Percentiles rank a stretch among this genome's conserved stretches.
These are phyloP conservation scores for Drosophila ananassae DNA, from an alignment of 1,140 invertebrate species.

Conservation along the genomic window DNA sequence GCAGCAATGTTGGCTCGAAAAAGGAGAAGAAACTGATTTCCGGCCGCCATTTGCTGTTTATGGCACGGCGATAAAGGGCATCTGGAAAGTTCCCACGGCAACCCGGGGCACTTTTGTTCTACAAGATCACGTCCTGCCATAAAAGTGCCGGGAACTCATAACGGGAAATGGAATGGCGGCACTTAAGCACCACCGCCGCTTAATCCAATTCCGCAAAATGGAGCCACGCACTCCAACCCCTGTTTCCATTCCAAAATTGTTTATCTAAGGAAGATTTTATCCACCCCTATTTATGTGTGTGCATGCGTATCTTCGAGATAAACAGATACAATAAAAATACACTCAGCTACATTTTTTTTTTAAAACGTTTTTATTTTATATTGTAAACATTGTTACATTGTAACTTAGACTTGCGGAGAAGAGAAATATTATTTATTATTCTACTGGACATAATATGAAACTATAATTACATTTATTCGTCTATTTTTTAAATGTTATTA, in stretches of 20 bases:
- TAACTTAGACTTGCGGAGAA: no score
- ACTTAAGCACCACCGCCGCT: slow-evolving; percentile 64
- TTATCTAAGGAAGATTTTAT: slow-evolving; percentile 30
- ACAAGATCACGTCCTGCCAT: slow-evolving; percentile 71
- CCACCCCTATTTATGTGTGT: slow-evolving; percentile 21
- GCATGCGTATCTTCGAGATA: slow-evolving; percentile 1
- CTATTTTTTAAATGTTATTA: no score
- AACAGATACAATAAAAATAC: not conserved
- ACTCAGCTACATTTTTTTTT: no score
- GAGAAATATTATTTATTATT: no score
- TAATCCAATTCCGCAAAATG: slow-evolving; percentile 70
- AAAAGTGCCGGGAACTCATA: slow-evolving; percentile 50
- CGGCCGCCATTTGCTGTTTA: slow-evolving; percentile 64
- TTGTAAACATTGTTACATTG: no score
- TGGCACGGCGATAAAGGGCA: slow-evolving; percentile 48
- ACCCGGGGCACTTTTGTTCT: slow-evolving; percentile 10
- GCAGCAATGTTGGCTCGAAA: not conserved
- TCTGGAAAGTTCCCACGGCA: slow-evolving; percentile 48
- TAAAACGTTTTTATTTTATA: no score
- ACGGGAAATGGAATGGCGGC: slow-evolving; percentile 67
- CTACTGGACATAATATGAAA: no score
- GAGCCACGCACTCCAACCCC: slow-evolving; percentile 43
- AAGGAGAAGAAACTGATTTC: slow-evolving; percentile 44
- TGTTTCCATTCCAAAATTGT: slow-evolving; percentile 12
- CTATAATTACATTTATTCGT: no score